These are phyloP conservation scores for Rhineura floridana DNA, from an alignment of 2,113 vertebrate species.

Conservation along the genomic window DNA sequence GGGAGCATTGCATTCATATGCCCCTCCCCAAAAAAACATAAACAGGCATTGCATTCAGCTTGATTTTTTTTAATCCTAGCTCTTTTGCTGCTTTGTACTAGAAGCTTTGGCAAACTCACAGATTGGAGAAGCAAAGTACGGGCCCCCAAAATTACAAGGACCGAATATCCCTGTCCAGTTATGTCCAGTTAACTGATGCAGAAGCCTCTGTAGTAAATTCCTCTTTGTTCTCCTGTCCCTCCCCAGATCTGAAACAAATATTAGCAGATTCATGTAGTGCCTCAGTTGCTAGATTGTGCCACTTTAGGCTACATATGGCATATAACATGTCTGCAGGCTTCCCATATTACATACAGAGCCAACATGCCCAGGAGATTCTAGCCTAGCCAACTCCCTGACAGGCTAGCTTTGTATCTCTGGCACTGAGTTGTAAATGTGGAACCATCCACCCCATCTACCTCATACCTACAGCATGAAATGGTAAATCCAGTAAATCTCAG, in stretches of 20 bases:
- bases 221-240: too few relatives aligned
- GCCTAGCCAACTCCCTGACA: background rate
- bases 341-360: background rate
- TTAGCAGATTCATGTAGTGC: background rate
- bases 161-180: background rate
- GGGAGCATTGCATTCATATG: background rate
- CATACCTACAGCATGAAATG: background rate
- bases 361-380: background rate
- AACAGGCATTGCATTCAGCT: background rate
- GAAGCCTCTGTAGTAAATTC: background rate
- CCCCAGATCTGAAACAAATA: background rate
- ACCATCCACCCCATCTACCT: background rate
- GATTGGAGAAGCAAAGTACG: background rate
- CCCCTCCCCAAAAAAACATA: background rate
- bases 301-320: background rate
- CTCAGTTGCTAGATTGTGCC: background rate
- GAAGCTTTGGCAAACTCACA: background rate
- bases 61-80: background rate
- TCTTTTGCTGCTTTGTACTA: background rate
- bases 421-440: background rate
- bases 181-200: background rate
- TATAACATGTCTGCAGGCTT: background rate
- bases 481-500: background rate
- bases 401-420: background rate
- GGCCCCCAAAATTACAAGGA: background rate